Evolutionary conservation across 2,797 vertebrate genomes (phyloP), one percentile per base, ranked within the genome.

Genomic region (Oreochromis mossambicus): DNA sequence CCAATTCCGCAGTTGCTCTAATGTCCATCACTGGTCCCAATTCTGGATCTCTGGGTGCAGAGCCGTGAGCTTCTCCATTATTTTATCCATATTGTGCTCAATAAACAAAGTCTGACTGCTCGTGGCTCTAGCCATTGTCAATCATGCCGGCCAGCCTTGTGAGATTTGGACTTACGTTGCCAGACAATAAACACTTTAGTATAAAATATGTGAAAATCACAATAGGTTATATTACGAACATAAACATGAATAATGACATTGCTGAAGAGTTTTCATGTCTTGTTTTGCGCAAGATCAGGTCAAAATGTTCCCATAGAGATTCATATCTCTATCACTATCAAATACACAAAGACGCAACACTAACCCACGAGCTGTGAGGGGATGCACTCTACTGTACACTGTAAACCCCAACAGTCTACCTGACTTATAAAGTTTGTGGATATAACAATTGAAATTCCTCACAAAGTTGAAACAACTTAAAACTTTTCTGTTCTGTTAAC

Each of bases 31-130:
- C 17, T 50, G 48, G 48, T 50, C 17, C 48, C 48, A 9, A 50
- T 0, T 50, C 17, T 0, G 9, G 48, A 50, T 50, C 48, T 19
- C 48, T 1, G 0, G 48, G 0, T 19, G 48, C 48, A 51, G 48
- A 19, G 17, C 8, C 8, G 0, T 51, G 48, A 51, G 17, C 48
- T 51, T 51, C 48, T 51, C 48, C 5, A 51, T 51, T 2, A 50
- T 5, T 50, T 50, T 50, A n/a, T 10, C 48, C 48, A 5, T 50
- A 50, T n/a, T 10, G 48, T 5, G 17, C 17, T 50, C 48, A 50
- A 50, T n/a, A 51, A 51, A 51, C 48, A 10, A 51, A 51, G 8
- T 50, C 17, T 50, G 48, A 50, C 17, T 50, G 48, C 8, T 50
- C 3, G 4, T 50, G 48, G 48, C 48, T 50, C 48, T 50, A 50